Base-by-base conservation (phyloP, 1,140 invertebrate genomes). In the Diprion similis region DNA sequence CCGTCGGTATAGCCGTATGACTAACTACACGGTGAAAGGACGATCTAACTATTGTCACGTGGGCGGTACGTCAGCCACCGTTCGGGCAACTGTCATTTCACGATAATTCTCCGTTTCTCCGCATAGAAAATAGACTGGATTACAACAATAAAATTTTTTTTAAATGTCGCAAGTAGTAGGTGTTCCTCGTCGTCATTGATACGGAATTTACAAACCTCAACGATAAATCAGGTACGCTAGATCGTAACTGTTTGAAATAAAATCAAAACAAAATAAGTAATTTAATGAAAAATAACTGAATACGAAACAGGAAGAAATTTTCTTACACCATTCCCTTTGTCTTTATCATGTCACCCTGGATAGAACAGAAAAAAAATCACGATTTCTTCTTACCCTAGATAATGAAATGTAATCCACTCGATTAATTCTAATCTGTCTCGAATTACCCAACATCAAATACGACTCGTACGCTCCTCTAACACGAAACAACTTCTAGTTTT, bases 21-120 rank as follows among this genome's bases (percentile, higher is more conserved):
- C 24, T 37, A 37, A 6, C 24, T 37, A 37, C 24, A 37, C 24
- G 66, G 18, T 11, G 18, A 7, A 73, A 75, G 37, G 70, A 77
- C 66, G 73, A 81, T 73, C 69, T 17, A 67, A 68, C 81, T 83
- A 72, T 66, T 73, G 48, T 77, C 80, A 82, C 81, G 75, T 68
- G 37, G 77, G 69, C 82, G 82, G 72, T 78, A 74, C 59, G 18
- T 11, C 71, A 84, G 82, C 70, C 67, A 81, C 74, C 79, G 75
- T 75, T 83, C 73, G 78, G 79, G 77, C 80, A 85, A 85, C 82
- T 85, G 84, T 85, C 84, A 85, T 81, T 85, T 83, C 83, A 71
- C 76, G 71, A 15, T 59, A 59, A 59, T 59, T 15, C n/a, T 59
- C 77, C 68, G 76, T 68, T 78, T 77, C 74, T 71, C 67, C 46